Evolutionary conservation across 2,113 vertebrate genomes (phyloP).

Genomic region (Scatophagus argus): DNA sequence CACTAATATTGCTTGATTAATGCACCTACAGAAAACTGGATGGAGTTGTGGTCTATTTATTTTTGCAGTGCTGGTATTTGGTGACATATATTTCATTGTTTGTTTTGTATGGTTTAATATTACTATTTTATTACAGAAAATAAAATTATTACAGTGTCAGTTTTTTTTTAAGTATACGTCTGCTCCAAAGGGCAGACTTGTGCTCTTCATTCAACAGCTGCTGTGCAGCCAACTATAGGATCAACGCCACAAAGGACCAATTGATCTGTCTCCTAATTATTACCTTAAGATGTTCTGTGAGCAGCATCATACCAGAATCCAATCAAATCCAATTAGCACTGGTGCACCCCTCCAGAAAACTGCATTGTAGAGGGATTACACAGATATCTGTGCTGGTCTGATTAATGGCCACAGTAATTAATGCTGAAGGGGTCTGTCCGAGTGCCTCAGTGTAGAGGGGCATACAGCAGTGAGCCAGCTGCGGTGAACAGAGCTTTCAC

Average conservation of each 20-base stretch:
- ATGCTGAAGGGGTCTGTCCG: conserved; percentile 83
- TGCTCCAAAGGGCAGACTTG: conserved; percentile 32
- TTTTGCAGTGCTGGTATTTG: too few relatives aligned
- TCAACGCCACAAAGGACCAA: conserved; percentile 69
- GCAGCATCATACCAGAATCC: conserved; percentile 83
- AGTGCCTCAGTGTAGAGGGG: conserved; percentile 77
- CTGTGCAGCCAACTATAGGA: conserved; percentile 16
- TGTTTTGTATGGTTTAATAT: too few relatives aligned
- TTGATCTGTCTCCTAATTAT: conserved; percentile 84
- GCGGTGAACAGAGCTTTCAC: conserved; percentile 51
- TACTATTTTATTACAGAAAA: too few relatives aligned
- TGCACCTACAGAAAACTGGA: too few relatives aligned
- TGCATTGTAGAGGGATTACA: conserved; percentile 83
- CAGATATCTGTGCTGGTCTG: conserved; percentile 82
- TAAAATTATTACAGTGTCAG: too few relatives aligned
- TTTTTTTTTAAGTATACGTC: too few relatives aligned
- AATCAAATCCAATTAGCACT: conserved; percentile 86
- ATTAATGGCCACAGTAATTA: conserved; percentile 87
- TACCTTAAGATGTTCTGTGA: conserved; percentile 83
- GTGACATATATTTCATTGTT: too few relatives aligned
- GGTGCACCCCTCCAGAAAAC: conserved; percentile 80
- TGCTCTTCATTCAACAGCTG: conserved; percentile 40
- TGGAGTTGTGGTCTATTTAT: too few relatives aligned
- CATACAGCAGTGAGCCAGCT: conserved; percentile 74
- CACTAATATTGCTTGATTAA: too few relatives aligned